A percentile compares a stretch with the other conserved stretches of the same genome.
phyloP scores from a whole-genome alignment of 2,797 vertebrate species.

The Hippoglossus hippoglossus region DNA sequence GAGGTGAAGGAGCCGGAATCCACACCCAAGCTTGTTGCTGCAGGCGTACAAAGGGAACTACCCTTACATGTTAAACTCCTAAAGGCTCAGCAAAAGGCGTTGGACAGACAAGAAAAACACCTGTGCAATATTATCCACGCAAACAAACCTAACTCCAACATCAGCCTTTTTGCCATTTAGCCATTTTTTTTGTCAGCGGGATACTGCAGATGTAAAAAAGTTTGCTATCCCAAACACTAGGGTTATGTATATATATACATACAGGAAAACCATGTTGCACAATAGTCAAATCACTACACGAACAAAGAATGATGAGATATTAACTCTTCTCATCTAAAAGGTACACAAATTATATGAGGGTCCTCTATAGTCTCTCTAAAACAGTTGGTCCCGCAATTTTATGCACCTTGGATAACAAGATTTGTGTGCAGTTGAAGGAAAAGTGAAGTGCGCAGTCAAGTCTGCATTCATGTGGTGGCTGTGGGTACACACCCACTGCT shows the following conservation, averaged over 20 bases:
- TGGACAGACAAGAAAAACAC: constrained; percentile 30
- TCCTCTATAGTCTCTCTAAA: neutral
- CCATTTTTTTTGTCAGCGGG: neutral
- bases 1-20: constrained; percentile 66
- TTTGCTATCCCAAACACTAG: neutral
- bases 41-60: constrained; percentile 46
- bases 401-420: constrained; percentile 14
- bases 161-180: neutral
- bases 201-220: constrained; percentile 8
- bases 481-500: constrained; percentile 82
- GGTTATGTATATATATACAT: constrained; percentile 8
- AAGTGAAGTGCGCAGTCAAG: constrained; percentile 71
- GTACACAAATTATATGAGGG: neutral
- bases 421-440: constrained; percentile 37
- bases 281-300: constrained; percentile 16
- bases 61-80: constrained; percentile 50
- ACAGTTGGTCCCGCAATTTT: neutral
- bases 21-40: constrained; percentile 77
- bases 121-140: neutral
- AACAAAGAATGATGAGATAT: neutral
- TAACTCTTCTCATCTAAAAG: neutral
- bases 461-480: constrained; percentile 61
- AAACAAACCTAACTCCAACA: neutral
- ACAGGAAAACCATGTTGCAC: constrained; percentile 54
- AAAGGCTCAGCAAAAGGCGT: neutral